Evolutionary conservation across 2,888 invertebrate species (phyloP).

Genomic region (Gortyna flavago): DNA sequence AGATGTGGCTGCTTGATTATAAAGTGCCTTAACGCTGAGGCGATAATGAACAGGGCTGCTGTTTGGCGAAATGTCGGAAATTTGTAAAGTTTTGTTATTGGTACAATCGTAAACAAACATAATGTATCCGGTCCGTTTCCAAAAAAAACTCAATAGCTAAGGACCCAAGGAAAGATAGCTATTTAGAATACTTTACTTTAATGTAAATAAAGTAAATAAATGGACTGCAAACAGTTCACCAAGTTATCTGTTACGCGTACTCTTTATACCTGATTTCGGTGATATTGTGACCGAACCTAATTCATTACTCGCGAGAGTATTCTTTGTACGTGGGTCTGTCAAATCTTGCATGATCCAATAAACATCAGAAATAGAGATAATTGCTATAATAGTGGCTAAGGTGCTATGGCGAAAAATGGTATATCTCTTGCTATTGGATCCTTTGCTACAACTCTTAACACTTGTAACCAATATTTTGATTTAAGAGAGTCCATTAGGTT

Average conservation of each 20-base stretch:
- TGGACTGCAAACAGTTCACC: background rate
- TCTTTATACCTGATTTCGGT: too few relatives aligned
- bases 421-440: background rate
- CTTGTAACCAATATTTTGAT: background rate
- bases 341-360: background rate
- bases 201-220: background rate
- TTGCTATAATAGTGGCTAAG: background rate
- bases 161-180: too few relatives aligned
- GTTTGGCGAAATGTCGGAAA: background rate
- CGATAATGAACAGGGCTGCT: slow-evolving; percentile 36
- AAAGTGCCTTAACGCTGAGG: slow-evolving; percentile 44
- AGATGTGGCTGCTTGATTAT: slow-evolving; percentile 52
- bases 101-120: background rate
- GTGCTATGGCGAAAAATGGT: too few relatives aligned
- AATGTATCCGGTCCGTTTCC: background rate
- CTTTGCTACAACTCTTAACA: background rate
- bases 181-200: background rate
- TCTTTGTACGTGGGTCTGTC: background rate
- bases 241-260: background rate
- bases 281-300: background rate
- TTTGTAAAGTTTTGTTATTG: background rate
- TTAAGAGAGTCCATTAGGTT: background rate
- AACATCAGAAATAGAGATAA: too few relatives aligned
- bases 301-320: background rate
- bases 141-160: background rate